A percentile compares a stretch with the other conserved stretches of the same genome.
Conservation (phyloP, 2,113 vertebrate genomes). For the Sterna hirundo region DNA sequence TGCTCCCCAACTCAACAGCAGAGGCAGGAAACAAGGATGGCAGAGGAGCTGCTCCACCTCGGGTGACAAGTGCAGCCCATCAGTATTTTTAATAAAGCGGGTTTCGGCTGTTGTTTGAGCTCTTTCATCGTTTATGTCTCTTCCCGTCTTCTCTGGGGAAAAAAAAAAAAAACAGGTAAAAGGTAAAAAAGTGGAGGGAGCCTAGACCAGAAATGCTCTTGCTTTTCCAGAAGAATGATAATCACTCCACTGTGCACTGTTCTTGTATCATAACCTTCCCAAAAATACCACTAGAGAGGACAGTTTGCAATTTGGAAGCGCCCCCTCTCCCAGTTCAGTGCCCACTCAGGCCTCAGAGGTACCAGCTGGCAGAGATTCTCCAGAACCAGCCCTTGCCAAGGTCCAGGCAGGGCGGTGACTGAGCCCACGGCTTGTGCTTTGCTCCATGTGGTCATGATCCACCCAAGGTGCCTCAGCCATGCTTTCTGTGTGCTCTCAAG, state of each 20-base stretch:
- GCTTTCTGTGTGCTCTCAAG: neutral
- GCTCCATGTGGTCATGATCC: neutral
- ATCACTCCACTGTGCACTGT: neutral
- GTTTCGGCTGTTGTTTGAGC: neutral
- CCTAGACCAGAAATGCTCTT: neutral
- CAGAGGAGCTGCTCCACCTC: neutral
- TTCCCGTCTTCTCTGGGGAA: neutral
- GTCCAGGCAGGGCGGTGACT: accelerated
- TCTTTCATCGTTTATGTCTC: neutral
- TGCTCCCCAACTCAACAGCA: accelerated
- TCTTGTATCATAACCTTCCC: neutral
- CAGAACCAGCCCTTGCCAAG: neutral
- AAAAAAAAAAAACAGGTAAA: neutral
- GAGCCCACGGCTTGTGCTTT: neutral
- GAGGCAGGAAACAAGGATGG: neutral
- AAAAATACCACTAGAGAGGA: neutral
- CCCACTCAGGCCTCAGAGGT: neutral
- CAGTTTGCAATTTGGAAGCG: neutral
- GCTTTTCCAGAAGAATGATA: neutral
- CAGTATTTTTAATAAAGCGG: neutral
- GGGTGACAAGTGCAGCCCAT: neutral
- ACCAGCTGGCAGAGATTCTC: neutral
- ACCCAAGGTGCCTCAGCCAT: neutral
- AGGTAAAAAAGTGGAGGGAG: neutral
- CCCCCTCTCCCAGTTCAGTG: neutral